phyloP scores from a whole-genome alignment of 2,113 vertebrate genomes.

The Melanerpes aurifrons region DNA sequence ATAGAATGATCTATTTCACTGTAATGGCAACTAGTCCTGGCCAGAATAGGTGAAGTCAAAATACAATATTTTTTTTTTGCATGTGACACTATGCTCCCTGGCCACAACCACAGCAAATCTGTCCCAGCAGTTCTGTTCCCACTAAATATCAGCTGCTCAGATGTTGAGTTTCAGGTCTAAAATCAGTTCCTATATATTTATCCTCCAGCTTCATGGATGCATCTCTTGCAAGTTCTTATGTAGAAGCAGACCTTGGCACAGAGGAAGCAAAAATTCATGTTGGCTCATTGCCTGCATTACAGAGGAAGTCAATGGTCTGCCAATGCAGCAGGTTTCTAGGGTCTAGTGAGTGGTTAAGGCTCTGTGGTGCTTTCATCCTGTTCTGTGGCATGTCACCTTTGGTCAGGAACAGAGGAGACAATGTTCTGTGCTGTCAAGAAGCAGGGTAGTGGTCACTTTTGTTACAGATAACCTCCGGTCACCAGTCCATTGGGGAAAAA shows the following conservation, averaged over 20 bases:
- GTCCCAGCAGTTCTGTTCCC: background rate
- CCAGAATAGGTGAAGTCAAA: background rate
- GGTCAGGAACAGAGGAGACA: background rate
- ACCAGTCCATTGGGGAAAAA: background rate
- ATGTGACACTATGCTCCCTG: background rate
- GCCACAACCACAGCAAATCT: background rate
- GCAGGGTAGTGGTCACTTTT: background rate
- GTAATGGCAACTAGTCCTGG: background rate
- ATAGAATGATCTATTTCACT: background rate
- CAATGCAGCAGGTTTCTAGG: background rate
- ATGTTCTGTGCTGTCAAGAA: rapidly evolving
- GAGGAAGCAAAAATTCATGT: background rate
- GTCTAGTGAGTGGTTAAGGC: background rate
- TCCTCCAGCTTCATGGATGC: background rate
- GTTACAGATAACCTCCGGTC: background rate
- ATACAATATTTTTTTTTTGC: background rate
- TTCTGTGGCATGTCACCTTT: background rate
- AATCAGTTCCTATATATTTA: background rate
- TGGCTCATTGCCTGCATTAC: background rate
- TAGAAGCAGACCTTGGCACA: background rate
- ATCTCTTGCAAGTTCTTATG: background rate
- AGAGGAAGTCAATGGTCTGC: background rate
- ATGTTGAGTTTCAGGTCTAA: background rate
- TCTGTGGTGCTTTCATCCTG: background rate
- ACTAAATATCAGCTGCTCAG: background rate